These are phyloP conservation scores for Macrosoma leucophasiata DNA, from an alignment of 2,888 invertebrate genomes.

Conservation along the genomic window DNA sequence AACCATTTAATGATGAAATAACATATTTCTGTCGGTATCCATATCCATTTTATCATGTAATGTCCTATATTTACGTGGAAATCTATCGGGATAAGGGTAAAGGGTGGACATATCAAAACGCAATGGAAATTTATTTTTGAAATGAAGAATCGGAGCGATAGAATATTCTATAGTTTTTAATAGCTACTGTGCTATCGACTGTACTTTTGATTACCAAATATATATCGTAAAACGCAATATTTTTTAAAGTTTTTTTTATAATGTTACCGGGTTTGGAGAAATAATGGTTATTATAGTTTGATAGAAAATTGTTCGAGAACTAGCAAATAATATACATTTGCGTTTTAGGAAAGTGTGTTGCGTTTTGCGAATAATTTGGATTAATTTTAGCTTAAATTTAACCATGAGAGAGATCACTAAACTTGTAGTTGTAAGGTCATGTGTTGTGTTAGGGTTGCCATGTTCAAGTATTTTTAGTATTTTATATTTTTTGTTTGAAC, in stretches of 20 bases:
- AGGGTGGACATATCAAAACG: slow-evolving; percentile 49
- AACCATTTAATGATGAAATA: no score
- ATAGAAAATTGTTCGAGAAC: no score
- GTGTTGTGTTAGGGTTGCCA: slow-evolving; percentile 54
- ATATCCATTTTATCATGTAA: slow-evolving; percentile 3
- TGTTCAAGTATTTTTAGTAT: slow-evolving; percentile 33
- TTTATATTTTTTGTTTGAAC: slow-evolving; percentile 31
- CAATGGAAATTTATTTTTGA: slow-evolving; percentile 32
- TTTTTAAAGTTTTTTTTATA: slow-evolving; percentile 9
- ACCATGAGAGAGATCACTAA: slow-evolving; percentile 68
- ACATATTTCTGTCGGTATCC: neutral
- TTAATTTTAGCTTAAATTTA: slow-evolving; percentile 45
- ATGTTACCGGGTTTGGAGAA: neutral
- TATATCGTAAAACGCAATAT: slow-evolving; percentile 1
- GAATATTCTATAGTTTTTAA: slow-evolving; percentile 48
- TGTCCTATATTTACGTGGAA: neutral
- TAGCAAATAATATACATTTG: no score
- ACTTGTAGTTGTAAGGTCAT: slow-evolving; percentile 59
- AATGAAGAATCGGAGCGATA: slow-evolving; percentile 42
- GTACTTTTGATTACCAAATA: slow-evolving; percentile 32
- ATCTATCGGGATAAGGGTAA: slow-evolving; percentile 38
- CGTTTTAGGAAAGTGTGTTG: slow-evolving; percentile 34
- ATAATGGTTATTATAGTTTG: neutral
- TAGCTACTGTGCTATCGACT: slow-evolving; percentile 28
- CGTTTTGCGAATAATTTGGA: slow-evolving; percentile 35